Evolutionary conservation across 2,797 vertebrate species (phyloP).

Genomic region (Sibirionetta formosa): DNA sequence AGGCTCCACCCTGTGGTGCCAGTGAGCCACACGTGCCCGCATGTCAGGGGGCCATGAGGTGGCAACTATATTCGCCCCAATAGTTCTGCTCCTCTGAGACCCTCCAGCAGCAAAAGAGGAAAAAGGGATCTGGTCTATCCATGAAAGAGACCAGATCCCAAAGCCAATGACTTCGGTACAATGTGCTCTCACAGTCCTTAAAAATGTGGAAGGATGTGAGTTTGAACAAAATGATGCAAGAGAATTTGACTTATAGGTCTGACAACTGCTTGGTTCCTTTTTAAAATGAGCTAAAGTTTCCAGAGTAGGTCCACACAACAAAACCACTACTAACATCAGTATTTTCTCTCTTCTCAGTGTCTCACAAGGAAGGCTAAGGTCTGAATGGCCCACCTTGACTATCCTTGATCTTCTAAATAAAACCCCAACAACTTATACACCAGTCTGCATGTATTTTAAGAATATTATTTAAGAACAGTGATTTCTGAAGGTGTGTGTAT

Average conservation of each 20-base stretch:
- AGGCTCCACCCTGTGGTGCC: accelerated
- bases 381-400: not conserved
- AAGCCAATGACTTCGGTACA: not conserved
- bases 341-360: not conserved
- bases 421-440: not conserved
- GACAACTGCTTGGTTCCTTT: not conserved
- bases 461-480: not conserved
- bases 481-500: not conserved
- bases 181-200: not conserved
- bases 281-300: not conserved
- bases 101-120: not conserved
- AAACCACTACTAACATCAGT: not conserved
- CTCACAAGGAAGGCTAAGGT: not conserved
- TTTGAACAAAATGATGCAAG: not conserved
- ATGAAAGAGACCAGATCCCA: not conserved
- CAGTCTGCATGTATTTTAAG: not conserved
- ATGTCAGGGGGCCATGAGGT: not conserved
- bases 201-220: not conserved
- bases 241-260: not conserved
- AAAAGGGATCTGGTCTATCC: not conserved
- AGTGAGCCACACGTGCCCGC: not conserved
- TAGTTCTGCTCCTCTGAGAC: not conserved
- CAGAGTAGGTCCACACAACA: not conserved
- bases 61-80: not conserved
- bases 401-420: not conserved